A percentile compares a stretch with the other conserved stretches of the same genome.
phyloP scores from a whole-genome alignment of 2,797 vertebrate species.

The Enteromius afrohamiltoni region DNA sequence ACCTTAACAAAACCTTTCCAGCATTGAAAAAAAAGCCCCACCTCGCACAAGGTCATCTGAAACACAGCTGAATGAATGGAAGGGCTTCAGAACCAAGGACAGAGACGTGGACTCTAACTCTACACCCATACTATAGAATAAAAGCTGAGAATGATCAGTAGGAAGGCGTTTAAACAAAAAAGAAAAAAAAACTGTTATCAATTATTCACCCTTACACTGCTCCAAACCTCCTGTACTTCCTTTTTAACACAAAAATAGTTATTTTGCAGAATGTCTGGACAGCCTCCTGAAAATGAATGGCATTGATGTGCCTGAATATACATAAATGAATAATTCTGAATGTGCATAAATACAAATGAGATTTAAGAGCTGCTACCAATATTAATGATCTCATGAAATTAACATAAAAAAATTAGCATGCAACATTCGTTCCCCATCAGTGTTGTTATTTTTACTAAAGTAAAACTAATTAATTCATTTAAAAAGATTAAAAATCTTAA shows the following conservation, averaged over 20 bases:
- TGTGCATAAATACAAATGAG: not conserved
- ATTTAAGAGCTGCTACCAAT: not conserved
- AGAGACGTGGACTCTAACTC: constrained; percentile 20
- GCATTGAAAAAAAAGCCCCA: not conserved
- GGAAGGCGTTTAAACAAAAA: not conserved
- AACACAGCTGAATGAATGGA: not conserved
- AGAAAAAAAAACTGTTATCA: not conserved
- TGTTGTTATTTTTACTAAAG: not conserved
- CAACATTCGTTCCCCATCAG: not conserved
- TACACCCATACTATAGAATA: not conserved
- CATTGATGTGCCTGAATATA: not conserved
- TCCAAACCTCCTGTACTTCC: not conserved
- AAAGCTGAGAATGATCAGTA: not conserved
- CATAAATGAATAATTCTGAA: not conserved
- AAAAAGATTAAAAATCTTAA: not conserved
- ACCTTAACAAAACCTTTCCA: not conserved
- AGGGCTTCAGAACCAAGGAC: constrained; percentile 43
- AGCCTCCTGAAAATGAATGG: not conserved
- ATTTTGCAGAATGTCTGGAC: not conserved
- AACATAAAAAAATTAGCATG: not conserved
- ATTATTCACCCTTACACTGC: not conserved
- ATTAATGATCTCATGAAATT: not conserved
- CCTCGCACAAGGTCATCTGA: not conserved
- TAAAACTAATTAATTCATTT: not conserved
- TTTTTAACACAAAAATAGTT: not conserved